A percentile compares a stretch with the other conserved stretches of the same genome.
Conservation (phyloP, 2,888 invertebrate genomes). For the Xestia rhomboidea region DNA sequence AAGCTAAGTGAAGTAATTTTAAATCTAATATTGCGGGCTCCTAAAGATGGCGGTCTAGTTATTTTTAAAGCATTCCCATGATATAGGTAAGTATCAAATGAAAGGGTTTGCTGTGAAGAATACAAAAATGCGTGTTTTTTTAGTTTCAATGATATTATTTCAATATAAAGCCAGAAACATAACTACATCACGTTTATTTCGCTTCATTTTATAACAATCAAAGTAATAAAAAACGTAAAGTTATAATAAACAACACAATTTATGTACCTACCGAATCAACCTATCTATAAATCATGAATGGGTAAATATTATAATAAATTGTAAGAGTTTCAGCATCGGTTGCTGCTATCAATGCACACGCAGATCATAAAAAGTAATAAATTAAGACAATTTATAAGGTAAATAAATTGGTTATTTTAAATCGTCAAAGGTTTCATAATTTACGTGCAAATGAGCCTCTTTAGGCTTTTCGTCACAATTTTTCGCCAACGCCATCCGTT, state of each 20-base stretch:
- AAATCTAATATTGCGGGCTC: background rate
- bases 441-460: slow-evolving; percentile 12
- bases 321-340: background rate
- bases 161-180: slow-evolving; percentile 4
- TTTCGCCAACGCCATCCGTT: slow-evolving; percentile 82
- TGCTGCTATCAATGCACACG: slow-evolving; percentile 1
- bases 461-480: slow-evolving; percentile 35
- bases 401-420: slow-evolving; percentile 19
- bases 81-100: background rate
- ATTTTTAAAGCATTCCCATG: background rate
- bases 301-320: background rate
- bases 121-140: background rate
- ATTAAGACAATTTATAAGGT: background rate
- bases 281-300: background rate
- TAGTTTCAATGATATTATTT: background rate
- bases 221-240: background rate
- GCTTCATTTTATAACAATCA: slow-evolving; percentile 3
- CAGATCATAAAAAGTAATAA: background rate
- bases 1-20: background rate
- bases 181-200: slow-evolving; percentile 15
- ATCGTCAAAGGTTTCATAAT: slow-evolving; percentile 10
- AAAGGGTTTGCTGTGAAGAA: background rate
- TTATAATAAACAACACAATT: background rate
- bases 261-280: background rate
- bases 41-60: background rate